These are phyloP conservation scores for Rhodophaea formosa DNA, from an alignment of 2,888 invertebrate species.

Conservation along the genomic window DNA sequence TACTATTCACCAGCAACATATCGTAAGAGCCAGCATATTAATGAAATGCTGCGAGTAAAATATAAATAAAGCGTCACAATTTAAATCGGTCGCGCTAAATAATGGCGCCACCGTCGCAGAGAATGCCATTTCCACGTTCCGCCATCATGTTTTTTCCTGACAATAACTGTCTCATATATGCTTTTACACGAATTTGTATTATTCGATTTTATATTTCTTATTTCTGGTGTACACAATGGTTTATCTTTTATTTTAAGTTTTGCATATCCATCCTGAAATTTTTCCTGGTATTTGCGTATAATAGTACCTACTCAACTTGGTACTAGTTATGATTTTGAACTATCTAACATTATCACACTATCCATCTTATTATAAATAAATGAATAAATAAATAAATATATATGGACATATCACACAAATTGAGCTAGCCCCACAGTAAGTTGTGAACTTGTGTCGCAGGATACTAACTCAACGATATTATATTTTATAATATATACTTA, in stretches of 20 bases:
- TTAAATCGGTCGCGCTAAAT: slow-evolving; percentile 36
- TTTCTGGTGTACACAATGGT: background rate
- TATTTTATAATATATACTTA: too few relatives aligned
- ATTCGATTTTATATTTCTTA: background rate
- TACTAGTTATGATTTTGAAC: too few relatives aligned
- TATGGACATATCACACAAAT: too few relatives aligned
- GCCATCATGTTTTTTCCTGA: slow-evolving; percentile 44
- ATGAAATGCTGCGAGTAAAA: slow-evolving; percentile 42
- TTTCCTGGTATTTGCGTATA: too few relatives aligned
- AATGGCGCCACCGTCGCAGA: slow-evolving; percentile 34
- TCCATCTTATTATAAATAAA: too few relatives aligned
- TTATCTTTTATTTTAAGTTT: background rate
- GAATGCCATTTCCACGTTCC: slow-evolving; percentile 34
- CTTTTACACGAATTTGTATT: slow-evolving; percentile 34
- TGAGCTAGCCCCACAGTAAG: too few relatives aligned
- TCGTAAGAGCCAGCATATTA: slow-evolving; percentile 45
- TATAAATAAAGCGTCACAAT: slow-evolving; percentile 37
- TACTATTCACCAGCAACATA: background rate
- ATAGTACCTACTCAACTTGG: too few relatives aligned
- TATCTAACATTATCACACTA: too few relatives aligned
- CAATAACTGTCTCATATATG: slow-evolving; percentile 55
- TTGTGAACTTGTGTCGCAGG: too few relatives aligned
- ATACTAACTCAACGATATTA: too few relatives aligned
- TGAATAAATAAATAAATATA: too few relatives aligned
- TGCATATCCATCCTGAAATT: too few relatives aligned